Base-by-base conservation (phyloP, 30 jellyfish, hydroid and myxozoan species). In the Sanderia malayensis region DNA sequence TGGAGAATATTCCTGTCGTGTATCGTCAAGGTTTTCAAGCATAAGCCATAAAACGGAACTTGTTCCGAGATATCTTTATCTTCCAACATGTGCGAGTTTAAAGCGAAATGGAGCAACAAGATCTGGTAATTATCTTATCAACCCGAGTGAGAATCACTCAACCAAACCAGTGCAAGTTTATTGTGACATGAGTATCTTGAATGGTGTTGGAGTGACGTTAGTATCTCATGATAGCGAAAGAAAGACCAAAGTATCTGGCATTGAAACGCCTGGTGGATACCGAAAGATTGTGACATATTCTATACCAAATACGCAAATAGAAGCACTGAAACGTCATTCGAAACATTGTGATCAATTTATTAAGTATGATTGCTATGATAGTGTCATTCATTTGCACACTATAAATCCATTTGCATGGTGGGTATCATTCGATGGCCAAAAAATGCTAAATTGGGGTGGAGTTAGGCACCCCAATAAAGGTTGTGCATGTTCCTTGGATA, bases 101-200 rank as follows among this genome's bases (percentile, higher is more conserved):
- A 41, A 41, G 55, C 55, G 15, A 41, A 8, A 41, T 41, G 55
- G 55, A 41, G 55, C 15, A 6, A 41, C 55, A 41, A 41, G 15
- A 15, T 41, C 55, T 41, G 77, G 70, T 4, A 60, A 26, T 4
- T 74, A 74, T 64, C 21, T 10, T 9, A 37, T 74, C n/a, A 53
- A 41, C 24, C 61, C 77, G 24, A 9, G 3, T 23, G 18, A 10
- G 11, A 41, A 15, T 41, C 55, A 8, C 8, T 41, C 15, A 6
- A 1, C 18, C 11, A 9, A 34, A 21, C 78, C 75, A 2, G 68
- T 25, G 70, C 8, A 15, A 6, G 86, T 74, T 23, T 74, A 31
- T 53, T 74, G 86, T n/a, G 86, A 74, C 28, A 74, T 74, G 86
- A 41, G 26, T n/a, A n/a, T n/a, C n/a, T n/a, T n/a, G n/a, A n/a